Base-by-base conservation (phyloP, 2,113 vertebrate genomes). In the Equus przewalskii region DNA sequence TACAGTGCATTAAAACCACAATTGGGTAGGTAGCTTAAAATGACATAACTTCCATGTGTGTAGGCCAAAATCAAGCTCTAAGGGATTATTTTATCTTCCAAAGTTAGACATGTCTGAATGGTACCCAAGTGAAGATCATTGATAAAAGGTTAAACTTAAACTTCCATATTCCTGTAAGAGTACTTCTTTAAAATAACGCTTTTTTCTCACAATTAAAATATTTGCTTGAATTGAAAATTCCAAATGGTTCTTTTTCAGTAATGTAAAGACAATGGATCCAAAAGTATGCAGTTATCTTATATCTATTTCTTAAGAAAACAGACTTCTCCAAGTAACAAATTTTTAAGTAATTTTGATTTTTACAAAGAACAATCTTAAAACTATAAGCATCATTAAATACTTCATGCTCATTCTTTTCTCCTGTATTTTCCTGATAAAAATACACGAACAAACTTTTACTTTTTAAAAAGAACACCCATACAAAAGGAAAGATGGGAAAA, bases 311-410 rank as follows among this genome's bases (percentile, higher is more conserved):
- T 62, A 90, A 96, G 44, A 76, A 79, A 70, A 70, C 22, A 28
- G 13, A 70, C 65, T 96, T 88, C 5, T 60, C 96, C 54, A 76
- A 89, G 69, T 95, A 98, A 18, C 36, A 72, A 18, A 19, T 76
- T 81, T 88, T 83, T 93, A 95, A 96, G 91, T 92, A 54, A 96
- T 94, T 97, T 91, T 91, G 0, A 86, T 94, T 92, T 96, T 93
- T 86, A 36, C 9, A 78, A 84, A 95, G 41, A 3, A 33, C 3
- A 89, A 24, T 36, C 54, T 89, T 54, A 76, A 97, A 56, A 96
- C 12, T 80, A 75, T 78, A 97, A 94, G 0, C 1, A 96, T 94
- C 76, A 51, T 51, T 92, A 94, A 72, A 5, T 6, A 92, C 81
- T 79, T 49, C 46, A 75, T 94, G 24, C 26, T 91, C 64, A 56